A percentile compares a stretch with the other conserved stretches of the same genome.
Conservation (phyloP, 2,888 invertebrate species). For the Perizoma affinitatum region DNA sequence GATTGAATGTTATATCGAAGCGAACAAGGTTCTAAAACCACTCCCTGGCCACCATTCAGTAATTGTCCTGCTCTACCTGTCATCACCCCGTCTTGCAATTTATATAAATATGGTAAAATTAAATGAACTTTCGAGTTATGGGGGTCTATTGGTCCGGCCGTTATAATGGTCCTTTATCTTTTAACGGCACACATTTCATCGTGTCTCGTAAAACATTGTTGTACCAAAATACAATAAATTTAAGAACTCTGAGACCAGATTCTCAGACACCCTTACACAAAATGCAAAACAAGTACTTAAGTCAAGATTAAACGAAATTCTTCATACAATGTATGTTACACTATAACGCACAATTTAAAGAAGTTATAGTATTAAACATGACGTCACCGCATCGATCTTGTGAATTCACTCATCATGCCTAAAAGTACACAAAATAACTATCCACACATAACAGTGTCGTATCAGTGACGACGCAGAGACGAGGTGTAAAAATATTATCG, state of each 20-base stretch:
- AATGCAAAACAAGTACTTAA: slow-evolving; percentile 1
- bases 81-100: too few relatives aligned
- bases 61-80: too few relatives aligned
- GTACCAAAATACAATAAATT: slow-evolving; percentile 32
- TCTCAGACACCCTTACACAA: slow-evolving; percentile 16
- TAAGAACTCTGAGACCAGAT: slow-evolving; percentile 5
- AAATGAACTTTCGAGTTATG: not conserved
- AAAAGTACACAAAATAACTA: too few relatives aligned
- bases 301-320: slow-evolving; percentile 11
- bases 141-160: not conserved
- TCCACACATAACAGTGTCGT: too few relatives aligned
- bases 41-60: too few relatives aligned
- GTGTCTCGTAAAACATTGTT: slow-evolving; percentile 20
- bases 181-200: slow-evolving; percentile 17
- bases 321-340: slow-evolving; percentile 8
- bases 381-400: slow-evolving; percentile 48
- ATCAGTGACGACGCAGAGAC: too few relatives aligned
- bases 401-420: slow-evolving; percentile 20
- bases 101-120: too few relatives aligned
- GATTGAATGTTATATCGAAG: too few relatives aligned
- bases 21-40: too few relatives aligned
- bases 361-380: slow-evolving; percentile 25
- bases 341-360: slow-evolving; percentile 15
- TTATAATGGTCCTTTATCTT: slow-evolving; percentile 20
- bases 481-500: too few relatives aligned